Conservation (phyloP, 2,888 invertebrate genomes). For the Plebejus argus region DNA sequence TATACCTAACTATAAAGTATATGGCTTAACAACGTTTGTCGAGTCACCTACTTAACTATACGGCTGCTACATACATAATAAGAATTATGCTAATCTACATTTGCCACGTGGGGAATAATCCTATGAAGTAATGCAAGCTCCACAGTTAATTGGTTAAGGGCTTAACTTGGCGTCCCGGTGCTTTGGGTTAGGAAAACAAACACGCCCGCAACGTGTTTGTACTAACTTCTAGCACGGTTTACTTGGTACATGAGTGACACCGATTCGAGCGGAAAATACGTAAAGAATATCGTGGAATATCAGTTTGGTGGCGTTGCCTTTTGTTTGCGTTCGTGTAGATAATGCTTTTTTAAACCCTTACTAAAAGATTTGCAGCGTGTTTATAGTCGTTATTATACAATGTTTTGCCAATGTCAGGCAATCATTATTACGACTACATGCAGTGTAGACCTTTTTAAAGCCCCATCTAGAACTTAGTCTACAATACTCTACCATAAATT, state of each 20-base stretch:
- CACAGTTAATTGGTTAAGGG: slow-evolving; percentile 18
- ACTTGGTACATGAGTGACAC: neutral
- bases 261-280: neutral
- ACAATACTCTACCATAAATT: no score
- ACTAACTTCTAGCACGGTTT: neutral
- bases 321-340: neutral
- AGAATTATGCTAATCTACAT: slow-evolving; percentile 7
- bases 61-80: neutral
- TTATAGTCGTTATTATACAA: no score
- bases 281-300: neutral
- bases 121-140: slow-evolving; percentile 1
- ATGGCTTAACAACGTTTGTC: no score
- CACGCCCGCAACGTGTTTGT: neutral
- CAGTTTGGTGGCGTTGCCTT: neutral
- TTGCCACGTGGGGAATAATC: neutral
- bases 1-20: no score
- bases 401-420: no score
- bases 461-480: no score
- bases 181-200: slow-evolving; percentile 17
- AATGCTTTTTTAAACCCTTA: no score
- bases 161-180: slow-evolving; percentile 16
- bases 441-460: no score
- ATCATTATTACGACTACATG: no score
- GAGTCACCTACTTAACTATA: no score
- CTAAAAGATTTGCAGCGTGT: no score